Evolutionary conservation across 2,113 vertebrate genomes (phyloP).

Genomic region (Cynopterus brachyotis): DNA sequence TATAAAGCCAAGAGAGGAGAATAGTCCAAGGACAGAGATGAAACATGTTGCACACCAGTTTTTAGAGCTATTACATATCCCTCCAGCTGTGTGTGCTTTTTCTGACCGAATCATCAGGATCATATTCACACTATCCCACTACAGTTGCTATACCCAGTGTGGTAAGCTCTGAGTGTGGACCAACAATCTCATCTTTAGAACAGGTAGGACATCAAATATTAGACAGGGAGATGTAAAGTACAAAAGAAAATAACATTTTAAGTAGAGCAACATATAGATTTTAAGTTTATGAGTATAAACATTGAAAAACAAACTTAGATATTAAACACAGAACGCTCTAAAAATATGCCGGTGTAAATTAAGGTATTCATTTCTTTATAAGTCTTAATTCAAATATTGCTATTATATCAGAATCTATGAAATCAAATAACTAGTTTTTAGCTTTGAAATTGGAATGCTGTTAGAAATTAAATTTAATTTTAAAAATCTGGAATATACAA

Average conservation of each 20-base stretch:
- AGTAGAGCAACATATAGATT: not conserved
- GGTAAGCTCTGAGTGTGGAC: not conserved
- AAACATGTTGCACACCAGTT: too few relatives aligned
- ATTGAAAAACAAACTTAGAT: not conserved
- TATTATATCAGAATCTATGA: not conserved
- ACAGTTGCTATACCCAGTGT: not conserved
- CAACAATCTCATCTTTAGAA: not conserved
- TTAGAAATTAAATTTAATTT: not conserved
- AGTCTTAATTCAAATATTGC: not conserved
- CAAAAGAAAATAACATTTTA: not conserved
- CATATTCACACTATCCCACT: accelerated
- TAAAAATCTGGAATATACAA: not conserved
- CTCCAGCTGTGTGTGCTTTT: not conserved
- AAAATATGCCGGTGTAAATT: not conserved
- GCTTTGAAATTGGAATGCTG: not conserved
- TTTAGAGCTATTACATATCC: accelerated
- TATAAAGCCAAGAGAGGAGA: not conserved
- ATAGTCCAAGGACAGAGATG: not conserved
- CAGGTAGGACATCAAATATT: not conserved
- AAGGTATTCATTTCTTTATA: not conserved
- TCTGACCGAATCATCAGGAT: not conserved
- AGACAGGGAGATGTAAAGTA: not conserved
- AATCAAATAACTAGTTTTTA: not conserved
- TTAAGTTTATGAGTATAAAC: not conserved
- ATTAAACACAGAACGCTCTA: not conserved